These are phyloP conservation scores for Phyllostomus hastatus DNA, from an alignment of 2,113 vertebrate species.

Conservation along the genomic window DNA sequence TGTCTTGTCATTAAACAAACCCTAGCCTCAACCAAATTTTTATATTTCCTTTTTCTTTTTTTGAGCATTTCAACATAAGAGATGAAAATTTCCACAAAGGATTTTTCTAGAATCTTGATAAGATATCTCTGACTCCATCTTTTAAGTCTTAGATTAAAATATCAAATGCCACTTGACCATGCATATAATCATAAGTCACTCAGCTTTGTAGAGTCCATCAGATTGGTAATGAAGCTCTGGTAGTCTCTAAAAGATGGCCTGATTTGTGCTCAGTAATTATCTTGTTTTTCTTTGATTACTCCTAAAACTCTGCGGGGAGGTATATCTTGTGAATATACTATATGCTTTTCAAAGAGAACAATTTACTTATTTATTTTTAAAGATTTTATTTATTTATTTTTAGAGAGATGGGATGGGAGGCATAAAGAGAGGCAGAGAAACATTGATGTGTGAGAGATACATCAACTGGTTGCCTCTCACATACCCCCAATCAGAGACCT, in stretches of 20 bases:
- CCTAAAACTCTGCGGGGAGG: background rate
- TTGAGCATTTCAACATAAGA: background rate
- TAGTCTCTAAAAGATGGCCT: background rate
- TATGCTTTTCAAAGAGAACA: background rate
- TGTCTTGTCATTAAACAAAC: background rate
- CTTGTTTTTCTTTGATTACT: background rate
- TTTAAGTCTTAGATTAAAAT: conserved; percentile 50
- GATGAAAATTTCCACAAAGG: background rate
- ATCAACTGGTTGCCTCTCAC: no score
- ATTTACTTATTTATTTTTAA: background rate
- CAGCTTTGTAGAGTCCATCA: background rate
- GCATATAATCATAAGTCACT: background rate
- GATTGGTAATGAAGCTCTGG: background rate
- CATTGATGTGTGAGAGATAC: no score
- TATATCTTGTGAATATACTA: background rate
- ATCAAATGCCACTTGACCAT: background rate
- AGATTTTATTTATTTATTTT: no score
- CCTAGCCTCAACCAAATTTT: background rate
- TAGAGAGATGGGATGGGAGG: no score
- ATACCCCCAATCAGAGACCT: no score
- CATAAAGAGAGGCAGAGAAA: no score
- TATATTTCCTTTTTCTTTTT: background rate
- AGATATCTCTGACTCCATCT: background rate
- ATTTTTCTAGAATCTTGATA: conserved; percentile 29
- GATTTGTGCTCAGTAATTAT: background rate